phyloP scores from a whole-genome alignment of 2,888 invertebrate species.

The Apodemia duryi region DNA sequence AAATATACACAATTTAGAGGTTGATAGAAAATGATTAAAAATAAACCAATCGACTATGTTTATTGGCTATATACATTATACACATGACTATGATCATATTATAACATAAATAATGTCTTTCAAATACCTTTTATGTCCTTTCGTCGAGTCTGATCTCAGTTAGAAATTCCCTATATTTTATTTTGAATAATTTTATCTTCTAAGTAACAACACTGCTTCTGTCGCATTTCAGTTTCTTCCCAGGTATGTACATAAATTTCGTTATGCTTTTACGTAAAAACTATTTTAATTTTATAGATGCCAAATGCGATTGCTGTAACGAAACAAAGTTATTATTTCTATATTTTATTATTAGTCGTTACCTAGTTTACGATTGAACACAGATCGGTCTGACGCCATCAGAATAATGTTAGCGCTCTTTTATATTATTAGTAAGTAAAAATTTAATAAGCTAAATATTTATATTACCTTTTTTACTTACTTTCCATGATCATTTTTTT shows the following conservation, averaged over 20 bases:
- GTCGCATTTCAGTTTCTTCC: background rate
- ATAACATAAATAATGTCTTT: too few species aligned
- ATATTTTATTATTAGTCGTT: conserved; percentile 13
- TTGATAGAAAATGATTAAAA: too few species aligned
- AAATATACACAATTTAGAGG: too few species aligned
- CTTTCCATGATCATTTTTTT: too few species aligned
- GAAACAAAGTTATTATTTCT: conserved; percentile 4
- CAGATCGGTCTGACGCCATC: conserved; percentile 19
- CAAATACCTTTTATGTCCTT: too few species aligned
- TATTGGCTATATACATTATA: too few species aligned
- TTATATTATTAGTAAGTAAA: background rate
- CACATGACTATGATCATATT: too few species aligned
- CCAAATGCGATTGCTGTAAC: conserved; percentile 9
- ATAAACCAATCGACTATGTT: too few species aligned
- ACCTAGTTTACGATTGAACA: conserved; percentile 10
- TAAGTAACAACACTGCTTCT: background rate
- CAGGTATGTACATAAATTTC: background rate
- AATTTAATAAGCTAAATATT: background rate
- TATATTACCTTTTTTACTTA: too few species aligned
- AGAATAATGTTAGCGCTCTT: background rate
- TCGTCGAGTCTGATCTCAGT: too few species aligned
- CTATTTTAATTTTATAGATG: conserved; percentile 7
- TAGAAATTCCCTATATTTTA: too few species aligned
- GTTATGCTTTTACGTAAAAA: background rate
- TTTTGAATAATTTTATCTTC: background rate